phyloP scores from a whole-genome alignment of 2,113 vertebrate species.

The Pedetes capensis region DNA sequence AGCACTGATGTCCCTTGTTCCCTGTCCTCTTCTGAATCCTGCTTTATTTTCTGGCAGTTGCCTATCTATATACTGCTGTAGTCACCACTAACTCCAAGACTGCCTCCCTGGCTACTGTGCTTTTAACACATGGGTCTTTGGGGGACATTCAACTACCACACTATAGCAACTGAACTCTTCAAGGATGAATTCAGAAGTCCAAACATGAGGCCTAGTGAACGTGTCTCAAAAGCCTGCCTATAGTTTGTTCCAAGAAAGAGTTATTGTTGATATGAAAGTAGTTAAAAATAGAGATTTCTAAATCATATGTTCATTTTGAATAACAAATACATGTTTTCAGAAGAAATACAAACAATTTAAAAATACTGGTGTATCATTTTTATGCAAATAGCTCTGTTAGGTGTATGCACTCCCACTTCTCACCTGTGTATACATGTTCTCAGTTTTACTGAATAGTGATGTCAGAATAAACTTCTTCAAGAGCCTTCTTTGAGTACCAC shows the following conservation, averaged over 20 bases:
- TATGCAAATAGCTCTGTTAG: background rate
- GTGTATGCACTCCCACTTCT: background rate
- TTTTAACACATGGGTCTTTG: background rate
- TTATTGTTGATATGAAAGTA: background rate
- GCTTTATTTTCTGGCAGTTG: no score
- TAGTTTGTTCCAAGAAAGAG: background rate
- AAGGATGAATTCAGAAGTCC: background rate
- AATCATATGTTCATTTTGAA: background rate
- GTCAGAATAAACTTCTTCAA: background rate
- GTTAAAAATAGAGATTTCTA: background rate
- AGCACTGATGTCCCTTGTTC: no score
- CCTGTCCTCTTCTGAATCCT: no score
- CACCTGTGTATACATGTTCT: background rate
- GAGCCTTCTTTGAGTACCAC: background rate
- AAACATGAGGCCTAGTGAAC: background rate
- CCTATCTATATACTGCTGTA: no score
- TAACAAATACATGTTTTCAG: background rate
- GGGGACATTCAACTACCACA: background rate
- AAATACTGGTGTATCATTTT: background rate
- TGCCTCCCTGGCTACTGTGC: no score
- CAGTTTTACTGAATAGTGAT: background rate
- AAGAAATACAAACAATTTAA: background rate
- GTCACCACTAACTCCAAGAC: no score
- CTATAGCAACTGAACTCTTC: no score
- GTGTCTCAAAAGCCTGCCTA: background rate